Evolutionary conservation across 2,113 vertebrate species (phyloP), one percentile per base, ranked within the genome.

Genomic region (Alethe diademata): DNA sequence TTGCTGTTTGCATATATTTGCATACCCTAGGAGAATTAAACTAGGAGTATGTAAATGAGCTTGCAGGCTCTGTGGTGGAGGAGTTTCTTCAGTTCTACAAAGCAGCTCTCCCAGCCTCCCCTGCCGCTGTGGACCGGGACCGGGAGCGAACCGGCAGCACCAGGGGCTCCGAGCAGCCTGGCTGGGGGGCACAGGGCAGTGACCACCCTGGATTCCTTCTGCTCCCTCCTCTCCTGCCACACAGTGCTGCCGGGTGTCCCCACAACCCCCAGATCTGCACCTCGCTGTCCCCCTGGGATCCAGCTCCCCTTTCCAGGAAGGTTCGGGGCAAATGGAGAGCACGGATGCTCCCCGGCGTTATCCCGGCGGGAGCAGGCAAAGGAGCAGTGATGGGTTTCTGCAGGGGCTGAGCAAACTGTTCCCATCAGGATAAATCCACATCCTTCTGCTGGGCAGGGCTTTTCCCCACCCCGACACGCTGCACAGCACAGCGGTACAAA

Each of bases 1-100:
- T 99, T 97, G 98, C 98, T 99, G 98, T 99, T 99, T 99, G 99
- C 99, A 99, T 99, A 99, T 97, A 99, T 99, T 99, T 99, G 99
- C 99, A 99, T 99, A 99, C 98, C 99, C 99, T 98, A 98, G 98
- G 99, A 98, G 99, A 99, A 99, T 99, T 99, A 99, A 99, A 97
- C 98, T 96, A 97, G 98, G 98, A 99, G 99, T 99, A 99, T 99
- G 99, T 98, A 99, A 99, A 99, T 99, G 98, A 97, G 98, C 98
- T 98, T 97, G 97, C 98, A 98, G 98, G 95, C 96, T 96, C 87
- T 5, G 88, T 96, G 95, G 83, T 75, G 86, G 91, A 88, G 86
- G 96, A 94, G 95, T 92, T 93, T 96, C 96, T 94, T 78, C 74
- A 43, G 78, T n/a, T 90, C 93, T 57, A 96, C 96, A 95, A 95